A percentile compares a stretch with the other conserved stretches of the same genome.
Evolutionary conservation across 2,113 vertebrate species (phyloP).

Genomic region (Phainopepla nitens): DNA sequence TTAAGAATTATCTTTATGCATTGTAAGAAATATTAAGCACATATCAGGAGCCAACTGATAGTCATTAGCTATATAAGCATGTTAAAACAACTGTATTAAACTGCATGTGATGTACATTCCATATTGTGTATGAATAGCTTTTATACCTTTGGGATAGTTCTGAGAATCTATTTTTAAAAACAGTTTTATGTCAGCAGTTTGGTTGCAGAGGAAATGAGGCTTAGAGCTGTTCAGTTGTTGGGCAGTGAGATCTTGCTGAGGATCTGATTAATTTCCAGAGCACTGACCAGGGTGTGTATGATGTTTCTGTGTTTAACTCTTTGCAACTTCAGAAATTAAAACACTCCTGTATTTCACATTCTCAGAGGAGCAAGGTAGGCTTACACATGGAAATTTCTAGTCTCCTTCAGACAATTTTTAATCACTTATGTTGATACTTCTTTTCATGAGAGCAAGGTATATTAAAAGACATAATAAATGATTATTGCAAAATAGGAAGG

Average conservation of each 20-base stretch:
- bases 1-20: slow-evolving; percentile 54
- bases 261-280: slow-evolving; percentile 30
- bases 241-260: background rate
- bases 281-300: background rate
- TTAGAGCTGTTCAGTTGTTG: slow-evolving; percentile 36
- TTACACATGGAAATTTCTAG: background rate
- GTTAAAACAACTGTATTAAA: slow-evolving; percentile 48
- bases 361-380: background rate
- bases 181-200: slow-evolving; percentile 43
- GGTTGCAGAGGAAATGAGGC: slow-evolving; percentile 44
- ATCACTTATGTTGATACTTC: background rate
- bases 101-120: slow-evolving; percentile 41
- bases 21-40: slow-evolving; percentile 47
- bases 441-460: background rate
- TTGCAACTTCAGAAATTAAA: background rate
- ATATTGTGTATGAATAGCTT: slow-evolving; percentile 15
- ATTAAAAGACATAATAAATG: background rate
- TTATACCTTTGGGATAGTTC: slow-evolving; percentile 32
- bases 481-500: background rate
- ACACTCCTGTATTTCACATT: background rate
- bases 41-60: slow-evolving; percentile 50
- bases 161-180: slow-evolving; percentile 51
- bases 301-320: background rate
- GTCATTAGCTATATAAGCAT: slow-evolving; percentile 48
- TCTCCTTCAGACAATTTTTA: background rate